phyloP scores from a whole-genome alignment of 2,113 vertebrate genomes.

The Cariama cristata region DNA sequence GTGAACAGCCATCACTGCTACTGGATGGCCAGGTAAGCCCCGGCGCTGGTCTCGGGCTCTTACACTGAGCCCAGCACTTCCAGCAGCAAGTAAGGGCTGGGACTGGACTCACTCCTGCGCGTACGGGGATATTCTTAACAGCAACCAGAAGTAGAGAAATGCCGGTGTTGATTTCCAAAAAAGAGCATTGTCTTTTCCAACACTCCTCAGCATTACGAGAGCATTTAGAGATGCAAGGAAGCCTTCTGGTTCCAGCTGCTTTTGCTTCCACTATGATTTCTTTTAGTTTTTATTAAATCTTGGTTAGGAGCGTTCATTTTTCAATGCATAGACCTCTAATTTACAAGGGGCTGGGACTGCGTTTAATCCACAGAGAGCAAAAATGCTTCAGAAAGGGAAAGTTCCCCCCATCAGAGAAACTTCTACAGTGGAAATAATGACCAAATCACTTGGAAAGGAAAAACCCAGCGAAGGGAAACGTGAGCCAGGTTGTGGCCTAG shows the following conservation, averaged over 20 bases:
- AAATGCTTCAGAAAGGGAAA: neutral
- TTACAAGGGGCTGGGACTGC: neutral
- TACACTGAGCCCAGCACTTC: neutral
- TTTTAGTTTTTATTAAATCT: neutral
- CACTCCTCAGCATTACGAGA: neutral
- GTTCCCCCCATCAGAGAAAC: neutral
- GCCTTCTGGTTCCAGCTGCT: neutral
- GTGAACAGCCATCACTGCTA: neutral
- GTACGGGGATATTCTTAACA: neutral
- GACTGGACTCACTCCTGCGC: neutral
- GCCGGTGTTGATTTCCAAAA: neutral
- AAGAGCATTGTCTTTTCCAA: neutral
- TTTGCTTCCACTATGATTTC: neutral
- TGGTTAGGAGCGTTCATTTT: neutral
- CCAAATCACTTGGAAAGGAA: neutral
- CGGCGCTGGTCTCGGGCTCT: neutral
- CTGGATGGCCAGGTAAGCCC: neutral
- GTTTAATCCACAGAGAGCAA: neutral
- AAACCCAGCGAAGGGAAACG: neutral
- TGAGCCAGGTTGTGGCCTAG: neutral
- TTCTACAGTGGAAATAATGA: slow-evolving; percentile 28
- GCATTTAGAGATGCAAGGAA: neutral
- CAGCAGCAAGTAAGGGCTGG: neutral
- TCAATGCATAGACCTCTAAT: neutral
- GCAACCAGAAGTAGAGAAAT: neutral